Conservation (phyloP, 2,113 vertebrate genomes). For the Tragelaphus imberbis region DNA sequence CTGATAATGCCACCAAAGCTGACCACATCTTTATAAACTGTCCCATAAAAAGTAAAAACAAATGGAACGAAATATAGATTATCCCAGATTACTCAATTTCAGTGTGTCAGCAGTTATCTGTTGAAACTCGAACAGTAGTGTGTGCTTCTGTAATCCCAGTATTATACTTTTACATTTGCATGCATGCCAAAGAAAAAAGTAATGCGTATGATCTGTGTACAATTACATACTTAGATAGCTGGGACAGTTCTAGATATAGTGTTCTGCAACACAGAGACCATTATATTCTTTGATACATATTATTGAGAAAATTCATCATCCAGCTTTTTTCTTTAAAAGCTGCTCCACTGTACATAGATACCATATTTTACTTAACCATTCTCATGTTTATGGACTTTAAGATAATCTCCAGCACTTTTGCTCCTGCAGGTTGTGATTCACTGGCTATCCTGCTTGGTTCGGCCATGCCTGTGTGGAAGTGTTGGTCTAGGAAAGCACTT, state of each 20-base stretch:
- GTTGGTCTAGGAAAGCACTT: fast-evolving
- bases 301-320: neutral
- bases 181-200: neutral
- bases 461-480: fast-evolving
- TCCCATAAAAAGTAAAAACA: neutral
- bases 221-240: neutral
- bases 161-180: no score
- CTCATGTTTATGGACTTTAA: neutral
- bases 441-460: fast-evolving
- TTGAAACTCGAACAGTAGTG: no score
- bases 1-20: no score
- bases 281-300: neutral
- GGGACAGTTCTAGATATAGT: neutral
- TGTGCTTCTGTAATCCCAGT: fast-evolving
- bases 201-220: fast-evolving
- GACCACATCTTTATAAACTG: neutral
- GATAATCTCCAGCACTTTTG: fast-evolving
- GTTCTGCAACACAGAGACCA: neutral
- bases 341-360: neutral
- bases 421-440: fast-evolving
- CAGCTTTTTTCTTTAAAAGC: neutral
- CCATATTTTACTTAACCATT: neutral
- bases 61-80: neutral
- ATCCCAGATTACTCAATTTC: neutral
- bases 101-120: neutral